These are phyloP conservation scores for Pogonomyrmex californicus DNA, from an alignment of 1,140 invertebrate genomes.

Conservation along the genomic window DNA sequence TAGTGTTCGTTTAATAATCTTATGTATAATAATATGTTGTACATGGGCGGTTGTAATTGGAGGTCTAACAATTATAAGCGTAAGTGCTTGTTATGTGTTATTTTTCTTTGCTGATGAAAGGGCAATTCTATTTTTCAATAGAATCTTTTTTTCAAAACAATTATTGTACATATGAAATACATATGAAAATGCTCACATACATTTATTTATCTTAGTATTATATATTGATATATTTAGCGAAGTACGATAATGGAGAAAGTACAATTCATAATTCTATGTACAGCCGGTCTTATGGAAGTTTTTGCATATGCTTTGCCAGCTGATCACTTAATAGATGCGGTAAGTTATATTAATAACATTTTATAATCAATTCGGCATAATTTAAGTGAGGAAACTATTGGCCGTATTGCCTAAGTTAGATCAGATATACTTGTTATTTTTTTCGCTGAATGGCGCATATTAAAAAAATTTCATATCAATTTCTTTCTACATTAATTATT, in stretches of 20 bases:
- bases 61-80: slow-evolving; percentile 16
- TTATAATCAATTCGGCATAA: neutral
- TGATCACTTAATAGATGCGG: slow-evolving; percentile 71
- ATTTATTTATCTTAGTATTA: neutral
- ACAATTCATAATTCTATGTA: slow-evolving; percentile 57
- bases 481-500: no score
- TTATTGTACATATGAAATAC: neutral
- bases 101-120: neutral
- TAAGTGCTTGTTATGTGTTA: neutral
- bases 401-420: no score
- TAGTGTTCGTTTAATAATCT: neutral
- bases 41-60: neutral
- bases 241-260: slow-evolving; percentile 62
- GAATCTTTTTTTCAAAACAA: no score
- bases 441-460: neutral
- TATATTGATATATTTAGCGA: neutral
- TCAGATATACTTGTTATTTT: neutral
- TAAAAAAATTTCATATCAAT: no score
- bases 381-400: neutral
- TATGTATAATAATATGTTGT: slow-evolving; percentile 16
- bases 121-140: no score
- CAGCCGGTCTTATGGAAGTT: slow-evolving; percentile 61
- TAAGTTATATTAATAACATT: slow-evolving; percentile 41
- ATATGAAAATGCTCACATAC: neutral
- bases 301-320: slow-evolving; percentile 75